Base-by-base conservation (phyloP, 2,797 vertebrate species). In the Pseudopleuronectes americanus region DNA sequence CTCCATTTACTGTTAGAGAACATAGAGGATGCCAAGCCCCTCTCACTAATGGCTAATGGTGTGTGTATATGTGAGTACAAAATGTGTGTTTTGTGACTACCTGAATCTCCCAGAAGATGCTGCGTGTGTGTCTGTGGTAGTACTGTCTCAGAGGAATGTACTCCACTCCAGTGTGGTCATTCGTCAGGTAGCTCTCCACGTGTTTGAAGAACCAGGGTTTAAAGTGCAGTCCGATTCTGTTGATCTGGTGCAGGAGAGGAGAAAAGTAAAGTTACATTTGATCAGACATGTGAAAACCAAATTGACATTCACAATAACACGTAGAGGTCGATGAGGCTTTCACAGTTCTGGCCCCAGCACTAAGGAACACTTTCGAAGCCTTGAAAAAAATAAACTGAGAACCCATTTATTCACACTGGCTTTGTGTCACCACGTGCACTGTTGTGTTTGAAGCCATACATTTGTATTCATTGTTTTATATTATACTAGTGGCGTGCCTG, bases 161-260 rank as follows among this genome's bases (percentile, higher is more conserved):
- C 54, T 99, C 98, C 8, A 93, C 92, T 58, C 93, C 96, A 9
- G 78, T 79, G 4, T 6, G 64, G 81, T 94, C 90, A 7, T 76
- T 83, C 76, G 89, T 95, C 89, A 98, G 90, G 89, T 95, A 97
- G 23, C 94, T 89, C 88, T 97, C 95, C 89, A 97, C 97, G 0
- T 99, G 97, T 85, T 96, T 97, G 63, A 97, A 99, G 94, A 99
- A 99, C 98, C 98, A 99, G 0, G 98, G 97, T 88, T 99, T 99
- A 84, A 96, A 99, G 92, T 98, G 96, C 71, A 88, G 93, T 43
- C 97, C 97, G 64, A 99, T 99, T 84, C 92, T 93, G 81, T 99
- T 99, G 58, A 97, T 91, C 98, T 99, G 76, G 31, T 0, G 24
- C 55, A 4, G 61, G 14, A 65, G 36, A 74, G 7, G 65, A 14